Evolutionary conservation across 2,888 invertebrate genomes (phyloP).

Genomic region (Chrysolina haemoptera): DNA sequence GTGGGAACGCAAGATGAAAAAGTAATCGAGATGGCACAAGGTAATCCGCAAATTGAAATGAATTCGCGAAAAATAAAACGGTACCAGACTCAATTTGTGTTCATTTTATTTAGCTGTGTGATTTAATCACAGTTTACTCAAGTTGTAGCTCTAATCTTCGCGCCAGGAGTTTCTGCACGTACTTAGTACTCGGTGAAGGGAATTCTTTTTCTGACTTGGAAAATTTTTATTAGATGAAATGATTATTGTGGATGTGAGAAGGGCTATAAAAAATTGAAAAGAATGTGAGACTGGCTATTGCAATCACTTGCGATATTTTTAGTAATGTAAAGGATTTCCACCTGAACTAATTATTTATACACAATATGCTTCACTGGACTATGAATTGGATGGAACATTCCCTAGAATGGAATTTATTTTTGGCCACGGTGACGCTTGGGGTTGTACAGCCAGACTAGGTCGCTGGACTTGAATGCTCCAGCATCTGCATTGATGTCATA

Average conservation of each 20-base stretch:
- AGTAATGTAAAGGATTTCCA: no score
- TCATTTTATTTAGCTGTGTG: conserved; percentile 56
- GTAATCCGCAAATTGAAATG: conserved; percentile 63
- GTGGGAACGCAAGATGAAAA: conserved; percentile 45
- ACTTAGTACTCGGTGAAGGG: neutral
- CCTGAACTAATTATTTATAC: no score
- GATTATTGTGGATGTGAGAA: neutral
- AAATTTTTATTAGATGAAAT: neutral
- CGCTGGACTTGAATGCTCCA: no score
- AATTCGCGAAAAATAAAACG: conserved; percentile 55
- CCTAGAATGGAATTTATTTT: no score
- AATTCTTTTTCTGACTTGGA: neutral
- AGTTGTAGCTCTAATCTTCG: conserved; percentile 35
- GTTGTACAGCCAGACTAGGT: no score
- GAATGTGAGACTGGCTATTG: no score
- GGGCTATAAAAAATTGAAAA: no score
- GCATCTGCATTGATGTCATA: no score
- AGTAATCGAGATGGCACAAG: conserved; percentile 55
- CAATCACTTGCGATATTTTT: no score
- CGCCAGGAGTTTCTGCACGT: conserved; percentile 30
- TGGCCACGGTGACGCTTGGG: no score
- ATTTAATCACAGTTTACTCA: conserved; percentile 55
- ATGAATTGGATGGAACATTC: no score
- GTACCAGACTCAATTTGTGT: conserved; percentile 62
- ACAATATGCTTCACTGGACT: no score